phyloP scores from a whole-genome alignment of 2,797 vertebrate species.

The Neosilurus hyrtlii region DNA sequence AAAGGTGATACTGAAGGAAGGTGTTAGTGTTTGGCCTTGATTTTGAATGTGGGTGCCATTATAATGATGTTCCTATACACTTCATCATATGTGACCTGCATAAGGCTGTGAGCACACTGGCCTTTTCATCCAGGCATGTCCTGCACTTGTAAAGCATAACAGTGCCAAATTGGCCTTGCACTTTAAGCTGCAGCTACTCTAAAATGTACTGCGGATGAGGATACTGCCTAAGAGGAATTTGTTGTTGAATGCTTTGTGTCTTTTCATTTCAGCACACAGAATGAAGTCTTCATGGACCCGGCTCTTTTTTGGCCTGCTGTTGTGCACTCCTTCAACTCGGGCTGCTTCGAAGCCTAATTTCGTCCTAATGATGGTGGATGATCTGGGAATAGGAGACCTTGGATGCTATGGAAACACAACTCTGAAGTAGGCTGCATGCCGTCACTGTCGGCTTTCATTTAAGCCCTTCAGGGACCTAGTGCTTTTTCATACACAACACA shows the following conservation, averaged over 20 bases:
- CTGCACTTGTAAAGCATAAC: background rate
- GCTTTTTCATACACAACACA: slow-evolving; percentile 10
- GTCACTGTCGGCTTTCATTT: slow-evolving; percentile 31
- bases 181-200: background rate
- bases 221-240: background rate
- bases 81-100: background rate
- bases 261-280: slow-evolving; percentile 50
- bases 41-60: background rate
- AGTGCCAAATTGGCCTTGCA: background rate
- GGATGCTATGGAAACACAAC: slow-evolving; percentile 90
- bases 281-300: slow-evolving; percentile 59
- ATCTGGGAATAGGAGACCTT: slow-evolving; percentile 89
- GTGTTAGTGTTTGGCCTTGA: background rate
- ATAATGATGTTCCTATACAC: background rate
- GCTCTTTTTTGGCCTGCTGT: slow-evolving; percentile 55
- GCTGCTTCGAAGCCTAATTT: slow-evolving; percentile 71
- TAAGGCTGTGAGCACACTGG: background rate
- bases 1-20: background rate
- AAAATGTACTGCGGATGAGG: background rate
- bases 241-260: slow-evolving; percentile 1
- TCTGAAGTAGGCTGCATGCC: slow-evolving; percentile 73
- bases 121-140: background rate
- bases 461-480: slow-evolving; percentile 18
- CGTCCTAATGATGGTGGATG: slow-evolving; percentile 86
- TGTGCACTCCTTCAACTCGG: slow-evolving; percentile 30